phyloP scores from a whole-genome alignment of 2,113 vertebrate species.

The Amphiprion percula region DNA sequence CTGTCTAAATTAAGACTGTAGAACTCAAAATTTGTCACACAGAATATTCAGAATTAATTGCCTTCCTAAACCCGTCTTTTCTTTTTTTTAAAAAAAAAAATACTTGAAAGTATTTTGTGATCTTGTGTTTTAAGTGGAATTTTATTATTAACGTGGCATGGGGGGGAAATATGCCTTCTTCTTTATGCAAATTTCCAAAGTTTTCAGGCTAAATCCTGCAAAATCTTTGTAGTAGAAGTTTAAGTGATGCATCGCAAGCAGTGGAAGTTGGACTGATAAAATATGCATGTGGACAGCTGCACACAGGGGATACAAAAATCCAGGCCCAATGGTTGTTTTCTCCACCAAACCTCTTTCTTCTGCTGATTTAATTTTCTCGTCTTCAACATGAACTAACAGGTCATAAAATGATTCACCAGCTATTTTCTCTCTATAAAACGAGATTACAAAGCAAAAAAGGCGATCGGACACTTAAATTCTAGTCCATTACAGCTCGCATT shows the following conservation, averaged over 20 bases:
- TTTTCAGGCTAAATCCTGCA: neutral
- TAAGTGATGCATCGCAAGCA: slow-evolving; percentile 1
- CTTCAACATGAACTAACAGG: slow-evolving; percentile 9
- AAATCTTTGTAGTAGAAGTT: neutral
- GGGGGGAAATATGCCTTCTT: too few relatives aligned
- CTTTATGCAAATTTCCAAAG: neutral
- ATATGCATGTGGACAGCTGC: slow-evolving; percentile 31
- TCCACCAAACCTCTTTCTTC: slow-evolving; percentile 5
- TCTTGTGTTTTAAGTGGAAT: neutral
- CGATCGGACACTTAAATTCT: neutral
- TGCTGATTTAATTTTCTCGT: slow-evolving; percentile 20
- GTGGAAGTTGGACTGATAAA: slow-evolving; percentile 13
- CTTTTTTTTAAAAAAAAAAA: too few relatives aligned
- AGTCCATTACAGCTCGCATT: slow-evolving; percentile 11
- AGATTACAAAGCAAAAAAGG: slow-evolving; percentile 16
- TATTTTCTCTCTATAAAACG: slow-evolving; percentile 18
- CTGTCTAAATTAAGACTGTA: too few relatives aligned
- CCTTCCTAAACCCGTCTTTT: too few relatives aligned
- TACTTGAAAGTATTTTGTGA: neutral
- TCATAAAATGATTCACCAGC: slow-evolving; percentile 16
- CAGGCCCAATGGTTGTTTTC: neutral
- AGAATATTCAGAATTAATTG: too few relatives aligned
- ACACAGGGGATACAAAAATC: neutral
- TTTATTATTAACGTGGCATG: too few relatives aligned
- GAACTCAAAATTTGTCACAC: too few relatives aligned